phyloP scores from a whole-genome alignment of 2,113 vertebrate species.

The Morone saxatilis region DNA sequence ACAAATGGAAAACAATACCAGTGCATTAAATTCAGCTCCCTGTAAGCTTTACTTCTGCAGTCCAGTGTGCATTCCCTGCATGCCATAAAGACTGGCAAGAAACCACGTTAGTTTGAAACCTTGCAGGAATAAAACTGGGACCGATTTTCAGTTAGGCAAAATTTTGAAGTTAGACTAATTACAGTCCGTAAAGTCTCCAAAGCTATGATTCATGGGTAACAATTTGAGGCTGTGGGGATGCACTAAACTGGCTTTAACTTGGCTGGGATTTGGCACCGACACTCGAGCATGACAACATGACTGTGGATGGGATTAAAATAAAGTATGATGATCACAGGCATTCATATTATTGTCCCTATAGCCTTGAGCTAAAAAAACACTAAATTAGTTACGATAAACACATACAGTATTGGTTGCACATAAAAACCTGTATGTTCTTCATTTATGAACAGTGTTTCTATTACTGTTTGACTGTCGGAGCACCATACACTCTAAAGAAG shows the following conservation, averaged over 20 bases:
- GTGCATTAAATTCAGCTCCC: neutral
- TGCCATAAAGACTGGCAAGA: slow-evolving; percentile 17
- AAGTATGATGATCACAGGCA: slow-evolving; percentile 3
- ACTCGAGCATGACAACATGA: neutral
- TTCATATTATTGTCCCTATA: neutral
- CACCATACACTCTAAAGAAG: neutral
- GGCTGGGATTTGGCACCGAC: slow-evolving; percentile 17
- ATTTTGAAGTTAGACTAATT: slow-evolving; percentile 42
- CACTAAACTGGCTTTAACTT: slow-evolving; percentile 3
- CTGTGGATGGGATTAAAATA: slow-evolving; percentile 8
- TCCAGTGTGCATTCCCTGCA: neutral
- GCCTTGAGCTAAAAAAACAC: neutral
- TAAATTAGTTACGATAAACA: neutral
- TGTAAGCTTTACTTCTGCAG: neutral
- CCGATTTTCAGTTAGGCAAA: neutral
- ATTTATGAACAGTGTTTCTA: neutral
- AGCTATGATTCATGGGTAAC: slow-evolving; percentile 29
- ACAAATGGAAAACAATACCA: slow-evolving; percentile 16
- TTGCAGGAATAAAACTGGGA: neutral
- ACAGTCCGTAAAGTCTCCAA: slow-evolving; percentile 10
- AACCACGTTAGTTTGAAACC: slow-evolving; percentile 8
- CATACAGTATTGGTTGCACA: neutral
- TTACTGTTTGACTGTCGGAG: neutral
- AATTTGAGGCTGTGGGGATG: slow-evolving; percentile 16
- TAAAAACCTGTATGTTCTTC: neutral